A percentile compares a stretch with the other conserved stretches of the same genome.
Conservation (phyloP, 2,888 invertebrate species). For the Encarsia formosa region DNA sequence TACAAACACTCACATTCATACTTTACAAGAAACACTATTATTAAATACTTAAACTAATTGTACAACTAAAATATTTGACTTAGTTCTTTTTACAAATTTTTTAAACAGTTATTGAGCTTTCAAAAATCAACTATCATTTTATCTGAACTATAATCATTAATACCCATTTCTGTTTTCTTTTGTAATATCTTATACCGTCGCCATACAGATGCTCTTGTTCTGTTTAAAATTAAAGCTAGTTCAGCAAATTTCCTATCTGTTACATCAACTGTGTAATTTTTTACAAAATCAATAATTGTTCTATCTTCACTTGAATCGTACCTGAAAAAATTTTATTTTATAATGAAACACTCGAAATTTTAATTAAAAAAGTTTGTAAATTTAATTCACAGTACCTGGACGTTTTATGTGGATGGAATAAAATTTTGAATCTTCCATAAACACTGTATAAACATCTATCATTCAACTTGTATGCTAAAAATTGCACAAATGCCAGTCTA, state of each 20-base stretch:
- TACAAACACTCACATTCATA: too few species aligned
- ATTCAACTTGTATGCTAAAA: slow-evolving; percentile 41
- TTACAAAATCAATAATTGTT: slow-evolving; percentile 37
- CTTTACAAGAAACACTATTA: too few species aligned
- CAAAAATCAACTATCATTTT: too few species aligned
- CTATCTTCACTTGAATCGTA: slow-evolving; percentile 37
- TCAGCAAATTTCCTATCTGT: slow-evolving; percentile 34
- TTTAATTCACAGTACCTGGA: slow-evolving; percentile 29
- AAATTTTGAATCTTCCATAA: slow-evolving; percentile 40
- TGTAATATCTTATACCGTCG: slow-evolving; percentile 38
- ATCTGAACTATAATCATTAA: not conserved
- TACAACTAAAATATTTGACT: too few species aligned
- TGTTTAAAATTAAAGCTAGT: slow-evolving; percentile 39
- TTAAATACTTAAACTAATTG: too few species aligned
- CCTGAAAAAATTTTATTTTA: slow-evolving; percentile 28
- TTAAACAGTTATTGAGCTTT: too few species aligned
- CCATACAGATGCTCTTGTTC: slow-evolving; percentile 45
- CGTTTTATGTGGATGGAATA: slow-evolving; percentile 31
- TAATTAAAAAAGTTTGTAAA: not conserved
- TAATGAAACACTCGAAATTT: not conserved
- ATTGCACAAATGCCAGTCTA: slow-evolving; percentile 42
- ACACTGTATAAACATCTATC: slow-evolving; percentile 44
- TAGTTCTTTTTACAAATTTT: too few species aligned
- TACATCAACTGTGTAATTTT: slow-evolving; percentile 28
- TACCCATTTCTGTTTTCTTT: slow-evolving; percentile 15